Evolutionary conservation across 53 echinoderm and acorn worm species (phyloP), one percentile per base, ranked within the genome.

Genomic region (Echinometra lucunter): DNA sequence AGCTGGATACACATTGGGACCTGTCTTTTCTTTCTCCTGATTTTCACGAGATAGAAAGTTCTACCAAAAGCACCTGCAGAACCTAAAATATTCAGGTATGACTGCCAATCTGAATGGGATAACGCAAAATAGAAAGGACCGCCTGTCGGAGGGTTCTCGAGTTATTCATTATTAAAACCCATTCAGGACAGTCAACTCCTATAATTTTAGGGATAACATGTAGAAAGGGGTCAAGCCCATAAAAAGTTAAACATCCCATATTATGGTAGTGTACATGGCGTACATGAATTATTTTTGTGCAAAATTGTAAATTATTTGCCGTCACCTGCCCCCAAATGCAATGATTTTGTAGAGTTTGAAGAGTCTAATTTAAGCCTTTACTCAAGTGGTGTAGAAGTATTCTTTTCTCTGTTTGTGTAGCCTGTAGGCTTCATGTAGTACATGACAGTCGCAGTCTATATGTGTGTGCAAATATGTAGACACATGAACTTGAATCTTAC

Each of bases 141-240:
- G 49, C 49, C 49, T n/a, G 11, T 12, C 12, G n/a, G 28, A 28
- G 49, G 85, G 12, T 13, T 3, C 28, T 85, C n/a, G 13, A 25
- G n/a, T 3, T 83, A 83, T 83, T 47, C 49, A 85, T 85, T 85
- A 85, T 47, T 85, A 15, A 85, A n/a, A 85, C 11, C 85, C 85
- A 85, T 85, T 85, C 85, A 85, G 18, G 42, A 10, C 78, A 21
- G 4, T 35, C 4, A 78, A 38, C 19, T 78, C 15, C 78, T 35
- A 78, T 1, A 42, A 5, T 78, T 78, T 78, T 35, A 42, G 38
- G 19, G 23, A 42, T 38, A 42, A 40, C 6, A 34, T 10, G 70
- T 70, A 34, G 72, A 30, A 30, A 0, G 2, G 13, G 35, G 2
- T 34, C 1, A 18, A 21, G 42, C 19, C 21, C 6, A 40, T 6